These are phyloP conservation scores for Sitophilus oryzae DNA, from an alignment of 1,140 invertebrate species.

Conservation along the genomic window DNA sequence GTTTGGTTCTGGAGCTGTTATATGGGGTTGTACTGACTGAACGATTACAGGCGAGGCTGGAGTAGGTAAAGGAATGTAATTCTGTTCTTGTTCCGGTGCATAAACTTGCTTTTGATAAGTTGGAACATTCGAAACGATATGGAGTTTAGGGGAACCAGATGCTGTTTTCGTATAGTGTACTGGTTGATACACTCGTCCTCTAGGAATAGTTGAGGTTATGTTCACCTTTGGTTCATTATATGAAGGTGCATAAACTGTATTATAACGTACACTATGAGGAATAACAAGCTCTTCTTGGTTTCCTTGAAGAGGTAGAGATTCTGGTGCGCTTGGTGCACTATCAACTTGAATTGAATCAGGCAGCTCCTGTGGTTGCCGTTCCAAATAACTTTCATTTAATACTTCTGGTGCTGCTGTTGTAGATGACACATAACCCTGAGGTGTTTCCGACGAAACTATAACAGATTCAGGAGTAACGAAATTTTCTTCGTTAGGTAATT, in stretches of 20 bases:
- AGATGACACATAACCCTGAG: not conserved
- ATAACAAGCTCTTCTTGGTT: not conserved
- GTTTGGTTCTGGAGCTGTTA: not conserved
- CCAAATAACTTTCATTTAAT: too few relatives aligned
- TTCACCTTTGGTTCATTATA: slow-evolving; percentile 5
- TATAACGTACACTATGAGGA: not conserved
- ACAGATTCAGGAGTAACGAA: not conserved
- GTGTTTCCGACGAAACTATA: not conserved
- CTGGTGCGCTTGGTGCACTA: not conserved
- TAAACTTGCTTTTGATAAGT: not conserved
- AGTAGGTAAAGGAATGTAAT: not conserved
- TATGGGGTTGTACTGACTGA: not conserved
- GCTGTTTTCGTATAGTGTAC: not conserved
- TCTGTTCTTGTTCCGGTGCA: not conserved
- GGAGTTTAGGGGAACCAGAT: not conserved
- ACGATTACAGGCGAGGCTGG: not conserved
- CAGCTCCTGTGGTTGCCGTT: too few relatives aligned
- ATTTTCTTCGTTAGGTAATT: not conserved
- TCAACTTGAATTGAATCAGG: not conserved
- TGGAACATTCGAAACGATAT: not conserved
- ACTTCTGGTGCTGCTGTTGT: not conserved
- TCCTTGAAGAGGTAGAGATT: too few relatives aligned
- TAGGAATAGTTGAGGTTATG: too few relatives aligned
- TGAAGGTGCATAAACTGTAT: slow-evolving; percentile 4
- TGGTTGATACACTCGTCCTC: slow-evolving; percentile 1